Evolutionary conservation across 2,888 invertebrate genomes (phyloP).

Genomic region (Melanargia galathea): DNA sequence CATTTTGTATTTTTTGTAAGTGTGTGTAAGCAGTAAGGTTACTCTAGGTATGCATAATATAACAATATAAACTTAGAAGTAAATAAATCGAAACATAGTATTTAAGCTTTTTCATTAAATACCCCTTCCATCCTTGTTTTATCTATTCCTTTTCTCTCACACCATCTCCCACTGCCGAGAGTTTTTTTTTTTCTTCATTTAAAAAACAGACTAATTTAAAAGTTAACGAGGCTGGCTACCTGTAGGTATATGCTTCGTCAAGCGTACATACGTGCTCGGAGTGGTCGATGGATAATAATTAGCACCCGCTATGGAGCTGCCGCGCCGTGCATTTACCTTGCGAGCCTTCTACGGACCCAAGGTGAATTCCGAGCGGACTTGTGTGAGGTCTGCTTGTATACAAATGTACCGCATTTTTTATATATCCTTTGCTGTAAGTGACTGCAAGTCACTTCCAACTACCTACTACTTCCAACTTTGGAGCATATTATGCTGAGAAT

Average conservation of each 20-base stretch:
- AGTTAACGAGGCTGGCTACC: not conserved
- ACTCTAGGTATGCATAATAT: too few species aligned
- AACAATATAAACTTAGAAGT: too few species aligned
- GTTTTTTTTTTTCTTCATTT: too few species aligned
- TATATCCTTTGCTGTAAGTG: not conserved
- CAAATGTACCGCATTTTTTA: not conserved
- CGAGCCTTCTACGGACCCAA: constrained; percentile 31
- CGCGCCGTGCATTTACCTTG: constrained; percentile 23
- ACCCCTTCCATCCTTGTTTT: too few species aligned
- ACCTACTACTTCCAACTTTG: too few species aligned
- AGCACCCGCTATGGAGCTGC: constrained; percentile 4
- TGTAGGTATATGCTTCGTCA: not conserved
- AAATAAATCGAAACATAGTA: too few species aligned
- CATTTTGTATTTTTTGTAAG: too few species aligned
- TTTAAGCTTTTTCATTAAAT: too few species aligned
- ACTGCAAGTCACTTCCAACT: not conserved
- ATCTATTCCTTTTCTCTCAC: too few species aligned
- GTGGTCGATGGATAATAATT: constrained; percentile 6
- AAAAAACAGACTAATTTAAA: not conserved
- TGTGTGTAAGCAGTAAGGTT: too few species aligned
- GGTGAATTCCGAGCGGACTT: constrained; percentile 27
- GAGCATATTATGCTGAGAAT: not conserved
- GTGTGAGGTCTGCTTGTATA: constrained; percentile 1
- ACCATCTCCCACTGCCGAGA: too few species aligned
- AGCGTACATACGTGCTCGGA: constrained; percentile 4